Conservation (phyloP, 1,140 invertebrate species). For the roundworm (Caenorhabditis elegans) region DNA sequence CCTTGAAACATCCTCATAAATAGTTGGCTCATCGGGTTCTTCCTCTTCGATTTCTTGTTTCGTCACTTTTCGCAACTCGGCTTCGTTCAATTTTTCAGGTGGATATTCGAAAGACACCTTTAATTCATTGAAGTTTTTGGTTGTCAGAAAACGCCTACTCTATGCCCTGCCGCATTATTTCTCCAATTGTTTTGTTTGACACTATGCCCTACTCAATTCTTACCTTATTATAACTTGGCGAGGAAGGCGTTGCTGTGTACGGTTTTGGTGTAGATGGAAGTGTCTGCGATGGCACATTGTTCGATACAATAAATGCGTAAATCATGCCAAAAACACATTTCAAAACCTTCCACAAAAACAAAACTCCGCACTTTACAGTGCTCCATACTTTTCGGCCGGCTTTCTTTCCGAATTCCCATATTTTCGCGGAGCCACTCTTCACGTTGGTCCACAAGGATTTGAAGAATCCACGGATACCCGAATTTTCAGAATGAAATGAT, state of each 20-base stretch:
- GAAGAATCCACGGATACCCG: constrained; percentile 6
- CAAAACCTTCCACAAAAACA: neutral
- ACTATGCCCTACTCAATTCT: no score
- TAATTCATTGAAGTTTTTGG: no score
- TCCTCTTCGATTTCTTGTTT: constrained; percentile 30
- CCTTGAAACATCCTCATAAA: neutral
- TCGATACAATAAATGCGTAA: constrained; percentile 10
- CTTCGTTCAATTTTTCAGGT: constrained; percentile 17
- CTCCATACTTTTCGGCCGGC: neutral
- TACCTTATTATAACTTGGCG: constrained; percentile 25
- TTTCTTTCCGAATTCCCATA: constrained; percentile 19
- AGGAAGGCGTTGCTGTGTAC: constrained; percentile 12
- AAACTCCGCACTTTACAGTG: neutral
- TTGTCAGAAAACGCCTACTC: no score
- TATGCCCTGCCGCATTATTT: no score
- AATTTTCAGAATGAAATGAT: constrained; percentile 16
- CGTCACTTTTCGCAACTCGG: constrained; percentile 1
- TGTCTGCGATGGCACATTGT: constrained; percentile 17
- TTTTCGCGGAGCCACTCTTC: neutral
- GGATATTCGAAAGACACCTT: constrained; percentile 7
- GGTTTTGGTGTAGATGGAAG: constrained; percentile 13
- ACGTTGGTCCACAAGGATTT: neutral
- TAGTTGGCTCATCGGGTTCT: neutral
- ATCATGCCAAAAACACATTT: neutral
- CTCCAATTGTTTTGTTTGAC: no score